A percentile compares a stretch with the other conserved stretches of the same genome.
Evolutionary conservation across 92 coral and sea anemone genomes (phyloP).

Genomic region (Zoanthus solanderi): DNA sequence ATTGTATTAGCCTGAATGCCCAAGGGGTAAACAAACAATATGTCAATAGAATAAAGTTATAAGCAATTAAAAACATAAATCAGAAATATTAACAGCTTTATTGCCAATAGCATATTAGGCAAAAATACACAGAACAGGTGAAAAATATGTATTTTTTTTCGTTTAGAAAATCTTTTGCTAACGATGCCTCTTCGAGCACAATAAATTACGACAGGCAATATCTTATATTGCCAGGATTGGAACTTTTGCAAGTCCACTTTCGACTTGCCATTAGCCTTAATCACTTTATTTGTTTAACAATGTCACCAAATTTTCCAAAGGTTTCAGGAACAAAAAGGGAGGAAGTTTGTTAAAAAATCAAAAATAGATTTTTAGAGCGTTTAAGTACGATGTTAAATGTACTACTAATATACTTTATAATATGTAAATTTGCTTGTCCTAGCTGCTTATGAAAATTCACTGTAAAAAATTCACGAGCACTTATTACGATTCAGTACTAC

Average conservation of each 20-base stretch:
- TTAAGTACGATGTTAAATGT: too few relatives aligned
- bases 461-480: too few relatives aligned
- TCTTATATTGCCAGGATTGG: too few relatives aligned
- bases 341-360: neutral
- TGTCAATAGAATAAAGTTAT: neutral
- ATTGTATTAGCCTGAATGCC: neutral
- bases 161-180: neutral
- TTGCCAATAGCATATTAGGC: neutral
- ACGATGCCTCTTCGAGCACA: neutral
- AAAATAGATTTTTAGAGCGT: neutral
- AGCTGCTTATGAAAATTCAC: too few relatives aligned
- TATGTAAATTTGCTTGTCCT: too few relatives aligned
- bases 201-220: too few relatives aligned
- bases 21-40: neutral
- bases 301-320: neutral
- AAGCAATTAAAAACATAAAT: neutral
- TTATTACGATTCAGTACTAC: too few relatives aligned
- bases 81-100: neutral
- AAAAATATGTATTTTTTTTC: neutral
- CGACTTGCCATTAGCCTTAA: neutral
- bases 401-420: too few relatives aligned
- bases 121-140: neutral
- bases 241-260: neutral
- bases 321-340: neutral
- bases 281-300: neutral